These are phyloP conservation scores for Protomyctophum bolini DNA, from an alignment of 2,113 vertebrate species.

Conservation along the genomic window DNA sequence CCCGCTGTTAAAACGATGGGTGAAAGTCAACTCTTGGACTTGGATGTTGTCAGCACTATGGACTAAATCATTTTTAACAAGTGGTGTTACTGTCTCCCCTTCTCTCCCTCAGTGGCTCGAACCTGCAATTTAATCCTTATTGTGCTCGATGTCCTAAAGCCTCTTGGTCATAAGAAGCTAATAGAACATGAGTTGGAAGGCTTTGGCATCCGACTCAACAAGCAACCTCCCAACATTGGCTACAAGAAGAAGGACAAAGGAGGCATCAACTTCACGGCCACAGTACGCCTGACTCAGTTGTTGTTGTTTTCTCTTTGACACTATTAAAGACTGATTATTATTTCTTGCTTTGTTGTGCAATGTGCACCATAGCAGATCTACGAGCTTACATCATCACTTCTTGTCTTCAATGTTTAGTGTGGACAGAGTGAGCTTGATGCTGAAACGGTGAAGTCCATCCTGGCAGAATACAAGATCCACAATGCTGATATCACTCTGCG, in stretches of 20 bases:
- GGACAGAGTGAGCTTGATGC: slow-evolving; percentile 90
- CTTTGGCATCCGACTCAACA: slow-evolving; percentile 97
- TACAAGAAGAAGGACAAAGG: slow-evolving; percentile 99
- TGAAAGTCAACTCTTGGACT: too few relatives aligned
- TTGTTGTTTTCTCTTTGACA: background rate
- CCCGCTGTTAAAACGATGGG: too few relatives aligned
- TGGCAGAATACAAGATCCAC: slow-evolving; percentile 98
- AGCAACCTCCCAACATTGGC: slow-evolving; percentile 95
- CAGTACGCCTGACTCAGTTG: slow-evolving; percentile 74
- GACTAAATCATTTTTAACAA: too few relatives aligned
- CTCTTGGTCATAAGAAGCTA: slow-evolving; percentile 95
- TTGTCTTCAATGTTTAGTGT: slow-evolving; percentile 76
- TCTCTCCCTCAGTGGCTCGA: slow-evolving; percentile 86
- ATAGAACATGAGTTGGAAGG: slow-evolving; percentile 98
- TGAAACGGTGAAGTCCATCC: slow-evolving; percentile 96
- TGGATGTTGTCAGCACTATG: too few relatives aligned
- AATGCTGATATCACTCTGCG: slow-evolving; percentile 96
- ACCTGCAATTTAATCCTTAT: slow-evolving; percentile 98
- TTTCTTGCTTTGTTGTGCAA: too few relatives aligned
- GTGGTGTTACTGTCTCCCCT: background rate
- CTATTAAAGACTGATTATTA: too few relatives aligned
- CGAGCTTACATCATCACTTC: background rate
- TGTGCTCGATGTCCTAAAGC: slow-evolving; percentile 95
- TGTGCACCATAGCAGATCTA: too few relatives aligned
- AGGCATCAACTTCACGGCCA: slow-evolving; percentile 97